phyloP scores from a whole-genome alignment of 92 coral and sea anemone genomes.

The Plumapathes pennacea region DNA sequence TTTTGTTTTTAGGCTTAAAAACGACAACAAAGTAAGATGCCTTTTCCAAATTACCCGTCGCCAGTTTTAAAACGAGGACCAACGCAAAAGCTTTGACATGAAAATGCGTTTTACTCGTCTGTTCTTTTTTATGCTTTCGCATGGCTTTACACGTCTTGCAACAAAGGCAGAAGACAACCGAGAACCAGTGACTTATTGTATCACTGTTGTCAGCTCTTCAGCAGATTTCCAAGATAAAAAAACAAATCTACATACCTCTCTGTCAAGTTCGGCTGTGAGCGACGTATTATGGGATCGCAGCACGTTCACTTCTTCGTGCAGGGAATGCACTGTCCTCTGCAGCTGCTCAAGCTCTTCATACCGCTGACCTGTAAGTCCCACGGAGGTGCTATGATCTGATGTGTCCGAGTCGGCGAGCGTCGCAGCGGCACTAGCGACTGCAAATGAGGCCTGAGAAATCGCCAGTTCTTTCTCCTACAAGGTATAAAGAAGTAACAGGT shows the following conservation, averaged over 20 bases:
- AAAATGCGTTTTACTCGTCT: too few relatives aligned
- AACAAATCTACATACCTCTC: constrained; percentile 52
- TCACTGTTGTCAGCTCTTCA: too few relatives aligned
- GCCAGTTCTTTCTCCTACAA: constrained; percentile 73
- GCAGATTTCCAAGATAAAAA: too few relatives aligned
- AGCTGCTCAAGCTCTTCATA: constrained; percentile 76
- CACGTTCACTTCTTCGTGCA: constrained; percentile 71
- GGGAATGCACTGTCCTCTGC: constrained; percentile 64
- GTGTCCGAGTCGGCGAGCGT: constrained; percentile 73
- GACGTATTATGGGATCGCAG: constrained; percentile 62
- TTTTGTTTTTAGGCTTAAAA: too few relatives aligned
- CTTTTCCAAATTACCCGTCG: too few relatives aligned
- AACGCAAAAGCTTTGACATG: too few relatives aligned
- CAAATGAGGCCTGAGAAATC: constrained; percentile 86
- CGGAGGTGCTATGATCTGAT: constrained; percentile 30
- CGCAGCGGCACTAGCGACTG: constrained; percentile 97
- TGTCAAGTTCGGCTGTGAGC: constrained; percentile 58
- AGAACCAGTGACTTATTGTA: too few relatives aligned
- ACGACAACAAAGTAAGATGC: too few relatives aligned
- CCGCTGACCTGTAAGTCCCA: constrained; percentile 62
- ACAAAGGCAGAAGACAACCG: background rate
- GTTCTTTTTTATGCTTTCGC: too few relatives aligned
- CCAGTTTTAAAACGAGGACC: too few relatives aligned
- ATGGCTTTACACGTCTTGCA: too few relatives aligned
- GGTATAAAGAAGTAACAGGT: background rate